A percentile compares a stretch with the other conserved stretches of the same genome.
phyloP scores from a whole-genome alignment of 1,140 invertebrate species.

The Harpegnathos saltator region DNA sequence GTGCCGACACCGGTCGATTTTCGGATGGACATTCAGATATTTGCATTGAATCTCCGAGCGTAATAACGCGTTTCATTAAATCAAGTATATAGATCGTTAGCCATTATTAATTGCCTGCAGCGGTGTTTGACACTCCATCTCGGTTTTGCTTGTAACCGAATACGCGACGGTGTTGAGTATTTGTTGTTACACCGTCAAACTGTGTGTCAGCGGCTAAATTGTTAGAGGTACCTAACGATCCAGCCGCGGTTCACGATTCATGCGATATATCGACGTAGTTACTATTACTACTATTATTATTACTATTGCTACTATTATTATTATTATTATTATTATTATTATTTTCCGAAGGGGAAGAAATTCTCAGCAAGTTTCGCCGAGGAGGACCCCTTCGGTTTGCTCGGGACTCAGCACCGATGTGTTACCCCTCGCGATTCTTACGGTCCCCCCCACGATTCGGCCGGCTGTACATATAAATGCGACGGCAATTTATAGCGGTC shows the following conservation, averaged over 20 bases:
- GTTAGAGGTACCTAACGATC: background rate
- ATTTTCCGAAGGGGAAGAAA: background rate
- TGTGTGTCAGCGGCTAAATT: slow-evolving; percentile 45
- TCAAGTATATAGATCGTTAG: slow-evolving; percentile 50
- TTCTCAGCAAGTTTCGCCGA: too few relatives aligned
- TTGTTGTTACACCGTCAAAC: slow-evolving; percentile 38
- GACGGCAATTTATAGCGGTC: background rate
- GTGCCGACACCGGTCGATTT: slow-evolving; percentile 29
- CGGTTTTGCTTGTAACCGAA: slow-evolving; percentile 46
- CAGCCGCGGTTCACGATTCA: background rate
- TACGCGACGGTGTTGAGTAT: slow-evolving; percentile 27
- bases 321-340: too few relatives aligned
- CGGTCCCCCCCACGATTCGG: background rate
- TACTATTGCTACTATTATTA: too few relatives aligned
- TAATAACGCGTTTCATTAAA: slow-evolving; percentile 60
- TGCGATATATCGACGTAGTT: slow-evolving; percentile 21
- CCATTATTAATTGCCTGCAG: slow-evolving; percentile 53
- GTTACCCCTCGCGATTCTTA: background rate
- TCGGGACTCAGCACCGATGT: too few relatives aligned
- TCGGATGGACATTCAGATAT: slow-evolving; percentile 53
- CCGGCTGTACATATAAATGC: background rate
- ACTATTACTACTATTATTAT: too few relatives aligned
- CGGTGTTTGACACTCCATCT: slow-evolving; percentile 51
- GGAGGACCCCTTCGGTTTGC: too few relatives aligned
- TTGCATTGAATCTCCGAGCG: slow-evolving; percentile 48